These are phyloP conservation scores for Bombus consobrinus DNA, from an alignment of 1,140 invertebrate genomes.

Conservation along the genomic window DNA sequence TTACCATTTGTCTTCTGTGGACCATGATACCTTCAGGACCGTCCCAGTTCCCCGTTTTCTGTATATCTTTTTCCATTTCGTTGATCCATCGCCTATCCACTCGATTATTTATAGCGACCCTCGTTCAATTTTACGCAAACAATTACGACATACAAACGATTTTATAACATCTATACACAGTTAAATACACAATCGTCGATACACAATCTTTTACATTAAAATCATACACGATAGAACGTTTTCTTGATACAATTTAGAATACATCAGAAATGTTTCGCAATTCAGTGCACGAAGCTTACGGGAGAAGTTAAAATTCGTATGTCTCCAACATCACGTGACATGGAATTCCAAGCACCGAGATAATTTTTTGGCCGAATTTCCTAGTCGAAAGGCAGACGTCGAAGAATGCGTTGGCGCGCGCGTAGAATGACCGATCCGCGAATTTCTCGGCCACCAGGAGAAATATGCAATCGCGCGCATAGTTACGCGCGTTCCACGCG, in stretches of 20 bases:
- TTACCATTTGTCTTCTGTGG: slow-evolving; percentile 76
- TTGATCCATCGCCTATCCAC: background rate
- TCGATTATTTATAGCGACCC: slow-evolving; percentile 24
- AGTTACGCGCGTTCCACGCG: slow-evolving; percentile 37
- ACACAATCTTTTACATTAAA: too few species aligned
- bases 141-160: too few species aligned
- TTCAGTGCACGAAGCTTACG: background rate
- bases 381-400: background rate
- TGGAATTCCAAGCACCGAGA: background rate
- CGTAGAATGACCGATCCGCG: background rate
- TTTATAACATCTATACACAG: too few species aligned
- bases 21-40: slow-evolving; percentile 54
- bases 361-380: slow-evolving; percentile 12
- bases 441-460: slow-evolving; percentile 30
- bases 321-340: background rate
- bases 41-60: slow-evolving; percentile 41
- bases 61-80: slow-evolving; percentile 50
- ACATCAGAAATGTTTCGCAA: background rate
- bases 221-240: too few species aligned
- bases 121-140: too few species aligned
- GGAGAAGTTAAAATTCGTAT: background rate
- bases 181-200: too few species aligned
- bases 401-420: background rate
- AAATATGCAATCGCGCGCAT: slow-evolving; percentile 46
- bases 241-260: too few species aligned